Conservation (phyloP, 2,797 vertebrate genomes). For the Manis javanica region DNA sequence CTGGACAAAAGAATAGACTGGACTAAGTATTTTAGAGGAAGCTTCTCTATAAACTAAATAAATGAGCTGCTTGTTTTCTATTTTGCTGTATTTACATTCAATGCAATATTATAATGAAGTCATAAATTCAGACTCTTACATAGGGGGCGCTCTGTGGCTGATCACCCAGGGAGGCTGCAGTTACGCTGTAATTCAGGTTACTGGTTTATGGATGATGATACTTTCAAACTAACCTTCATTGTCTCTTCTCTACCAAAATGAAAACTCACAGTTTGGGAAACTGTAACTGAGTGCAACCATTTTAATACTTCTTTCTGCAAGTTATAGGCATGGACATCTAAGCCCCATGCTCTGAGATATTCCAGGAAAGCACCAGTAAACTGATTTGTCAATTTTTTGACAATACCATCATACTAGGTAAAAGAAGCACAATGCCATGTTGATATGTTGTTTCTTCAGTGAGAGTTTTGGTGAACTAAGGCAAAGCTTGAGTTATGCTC, state of each 20-base stretch:
- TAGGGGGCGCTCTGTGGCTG: background rate
- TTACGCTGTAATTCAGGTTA: background rate
- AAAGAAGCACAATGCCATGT: background rate
- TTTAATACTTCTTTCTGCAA: background rate
- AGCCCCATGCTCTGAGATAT: background rate
- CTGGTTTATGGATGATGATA: background rate
- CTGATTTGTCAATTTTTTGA: background rate
- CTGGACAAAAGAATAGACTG: background rate
- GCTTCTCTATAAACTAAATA: constrained; percentile 10
- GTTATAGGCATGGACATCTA: background rate
- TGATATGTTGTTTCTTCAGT: background rate
- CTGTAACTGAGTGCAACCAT: background rate
- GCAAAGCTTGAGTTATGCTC: background rate
- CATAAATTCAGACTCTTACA: background rate
- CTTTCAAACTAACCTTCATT: background rate
- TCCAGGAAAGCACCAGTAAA: background rate
- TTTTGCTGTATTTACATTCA: constrained; percentile 9
- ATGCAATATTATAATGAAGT: constrained; percentile 18
- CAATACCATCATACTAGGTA: background rate
- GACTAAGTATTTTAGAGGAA: constrained; percentile 23
- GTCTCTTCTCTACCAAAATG: constrained; percentile 36
- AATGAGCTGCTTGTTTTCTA: background rate
- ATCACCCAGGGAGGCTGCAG: background rate
- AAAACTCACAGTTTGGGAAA: constrained; percentile 10
- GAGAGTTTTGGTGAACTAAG: background rate